phyloP scores from a whole-genome alignment of 2,797 vertebrate genomes.

The Syngnathus acus region DNA sequence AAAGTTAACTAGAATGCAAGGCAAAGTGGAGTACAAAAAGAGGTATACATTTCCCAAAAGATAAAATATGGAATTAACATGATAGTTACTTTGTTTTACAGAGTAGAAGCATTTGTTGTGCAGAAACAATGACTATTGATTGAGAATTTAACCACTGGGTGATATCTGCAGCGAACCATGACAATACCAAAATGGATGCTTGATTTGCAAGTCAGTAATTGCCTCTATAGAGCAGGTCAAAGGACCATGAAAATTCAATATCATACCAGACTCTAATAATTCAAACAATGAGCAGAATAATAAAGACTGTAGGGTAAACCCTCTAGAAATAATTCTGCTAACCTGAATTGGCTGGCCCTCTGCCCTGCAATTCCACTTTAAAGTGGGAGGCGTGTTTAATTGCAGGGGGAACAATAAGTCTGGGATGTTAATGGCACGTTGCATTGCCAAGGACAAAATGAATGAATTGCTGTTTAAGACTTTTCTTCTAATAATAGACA shows the following conservation, averaged over 20 bases:
- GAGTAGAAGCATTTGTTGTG: constrained; percentile 21
- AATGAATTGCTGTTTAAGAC: neutral
- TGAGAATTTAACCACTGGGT: constrained; percentile 13
- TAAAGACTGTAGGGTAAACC: neutral
- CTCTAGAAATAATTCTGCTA: neutral
- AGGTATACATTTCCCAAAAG: neutral
- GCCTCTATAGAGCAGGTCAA: neutral
- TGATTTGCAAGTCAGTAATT: constrained; percentile 15
- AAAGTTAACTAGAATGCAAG: too few relatives aligned
- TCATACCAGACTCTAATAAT: constrained; percentile 4
- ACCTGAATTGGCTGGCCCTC: neutral
- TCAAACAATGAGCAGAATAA: constrained; percentile 1
- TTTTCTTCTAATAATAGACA: neutral
- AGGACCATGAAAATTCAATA: neutral
- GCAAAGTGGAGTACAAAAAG: too few relatives aligned
- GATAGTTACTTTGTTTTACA: constrained; percentile 8
- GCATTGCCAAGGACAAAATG: neutral
- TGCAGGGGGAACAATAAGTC: neutral
- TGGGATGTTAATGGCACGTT: neutral
- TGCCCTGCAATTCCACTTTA: neutral
- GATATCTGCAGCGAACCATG: constrained; percentile 10
- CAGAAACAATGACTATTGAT: constrained; percentile 15
- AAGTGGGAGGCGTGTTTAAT: neutral
- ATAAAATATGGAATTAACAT: constrained; percentile 10
- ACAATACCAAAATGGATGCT: neutral